Evolutionary conservation across 2,113 vertebrate species (phyloP).

Genomic region (Acrocephalus arundinaceus): DNA sequence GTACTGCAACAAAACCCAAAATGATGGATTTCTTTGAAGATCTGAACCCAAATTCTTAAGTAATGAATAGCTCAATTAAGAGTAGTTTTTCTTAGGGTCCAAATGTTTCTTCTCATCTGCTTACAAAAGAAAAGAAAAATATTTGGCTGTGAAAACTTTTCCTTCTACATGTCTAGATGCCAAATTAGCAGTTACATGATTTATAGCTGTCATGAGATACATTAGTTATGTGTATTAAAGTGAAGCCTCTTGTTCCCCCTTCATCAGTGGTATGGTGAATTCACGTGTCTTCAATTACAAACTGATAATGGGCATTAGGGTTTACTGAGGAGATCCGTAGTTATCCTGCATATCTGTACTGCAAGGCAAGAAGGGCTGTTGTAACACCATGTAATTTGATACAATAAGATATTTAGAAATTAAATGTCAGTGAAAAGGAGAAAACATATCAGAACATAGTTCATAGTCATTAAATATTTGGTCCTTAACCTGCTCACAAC

Average conservation of each 20-base stretch:
- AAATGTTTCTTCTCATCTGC: neutral
- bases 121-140: neutral
- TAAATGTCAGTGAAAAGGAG: neutral
- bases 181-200: neutral
- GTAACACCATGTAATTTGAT: neutral
- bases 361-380: neutral
- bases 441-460: neutral
- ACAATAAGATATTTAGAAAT: neutral
- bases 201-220: neutral
- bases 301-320: neutral
- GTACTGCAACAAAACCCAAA: neutral
- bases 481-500: neutral
- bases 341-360: neutral
- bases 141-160: neutral
- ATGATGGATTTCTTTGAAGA: neutral
- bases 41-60: neutral
- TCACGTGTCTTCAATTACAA: neutral
- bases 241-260: neutral
- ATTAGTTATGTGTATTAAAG: neutral
- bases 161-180: neutral
- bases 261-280: neutral
- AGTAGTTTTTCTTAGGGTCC: neutral
- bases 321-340: neutral
- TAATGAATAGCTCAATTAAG: neutral
- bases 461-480: neutral